These are phyloP conservation scores for Calidris pugnax DNA, from an alignment of 2,113 vertebrate genomes.

Conservation along the genomic window DNA sequence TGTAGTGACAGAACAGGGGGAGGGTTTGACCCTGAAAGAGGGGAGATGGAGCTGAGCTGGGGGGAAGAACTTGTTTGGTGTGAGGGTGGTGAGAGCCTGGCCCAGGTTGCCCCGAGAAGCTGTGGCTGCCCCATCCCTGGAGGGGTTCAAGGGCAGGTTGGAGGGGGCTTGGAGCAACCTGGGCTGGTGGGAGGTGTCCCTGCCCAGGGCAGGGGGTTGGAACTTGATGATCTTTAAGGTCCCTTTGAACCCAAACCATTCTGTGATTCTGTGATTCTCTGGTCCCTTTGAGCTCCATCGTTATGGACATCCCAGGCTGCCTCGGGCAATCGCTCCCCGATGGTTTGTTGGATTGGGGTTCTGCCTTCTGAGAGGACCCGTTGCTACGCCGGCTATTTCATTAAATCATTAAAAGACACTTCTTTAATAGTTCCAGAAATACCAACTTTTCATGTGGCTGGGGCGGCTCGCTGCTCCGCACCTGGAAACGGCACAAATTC, in stretches of 20 bases:
- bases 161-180: not conserved
- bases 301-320: not conserved
- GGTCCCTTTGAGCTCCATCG: not conserved
- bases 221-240: not conserved
- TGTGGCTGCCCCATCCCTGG: not conserved
- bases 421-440: not conserved
- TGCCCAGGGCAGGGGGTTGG: not conserved
- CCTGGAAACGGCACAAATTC: not conserved
- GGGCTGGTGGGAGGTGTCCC: not conserved
- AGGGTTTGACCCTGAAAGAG: not conserved
- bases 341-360: conserved; percentile 36
- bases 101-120: not conserved
- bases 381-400: not conserved
- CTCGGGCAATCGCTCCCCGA: conserved; percentile 30
- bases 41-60: not conserved
- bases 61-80: not conserved
- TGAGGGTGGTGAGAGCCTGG: not conserved
- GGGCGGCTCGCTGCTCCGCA: not conserved
- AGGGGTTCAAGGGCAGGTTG: not conserved
- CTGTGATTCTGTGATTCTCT: not conserved
- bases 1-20: not conserved
- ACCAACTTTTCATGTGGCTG: conserved; percentile 5
- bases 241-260: not conserved
- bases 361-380: conserved; percentile 10
- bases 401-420: conserved; percentile 50